Evolutionary conservation across 2,797 vertebrate genomes (phyloP).

Genomic region (Crotalus adamanteus): DNA sequence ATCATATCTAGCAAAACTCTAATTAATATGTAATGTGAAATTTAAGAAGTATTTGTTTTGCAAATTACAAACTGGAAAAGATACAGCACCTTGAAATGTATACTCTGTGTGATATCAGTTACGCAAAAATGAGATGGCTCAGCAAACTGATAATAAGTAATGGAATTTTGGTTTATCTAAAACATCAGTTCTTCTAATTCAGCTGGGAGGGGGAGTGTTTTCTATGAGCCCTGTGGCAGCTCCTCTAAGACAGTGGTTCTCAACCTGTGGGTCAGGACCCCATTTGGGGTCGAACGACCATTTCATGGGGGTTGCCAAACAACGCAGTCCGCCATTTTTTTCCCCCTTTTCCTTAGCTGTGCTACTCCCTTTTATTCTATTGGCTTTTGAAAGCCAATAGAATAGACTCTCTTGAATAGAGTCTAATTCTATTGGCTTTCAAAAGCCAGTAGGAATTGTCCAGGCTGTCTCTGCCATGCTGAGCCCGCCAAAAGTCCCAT

Average conservation of each 20-base stretch:
- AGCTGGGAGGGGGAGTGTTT: not conserved
- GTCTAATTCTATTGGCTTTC: too few relatives aligned
- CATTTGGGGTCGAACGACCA: too few relatives aligned
- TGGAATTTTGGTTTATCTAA: not conserved
- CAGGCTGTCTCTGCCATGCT: too few relatives aligned
- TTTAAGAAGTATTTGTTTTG: conserved; percentile 40
- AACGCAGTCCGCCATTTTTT: too few relatives aligned
- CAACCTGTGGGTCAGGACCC: too few relatives aligned
- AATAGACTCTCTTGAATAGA: too few relatives aligned
- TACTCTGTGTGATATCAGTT: not conserved
- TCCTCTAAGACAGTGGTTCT: not conserved
- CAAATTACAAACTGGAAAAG: conserved; percentile 13
- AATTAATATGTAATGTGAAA: conserved; percentile 18
- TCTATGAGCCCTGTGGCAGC: not conserved
- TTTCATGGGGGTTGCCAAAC: too few relatives aligned
- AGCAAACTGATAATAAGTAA: not conserved
- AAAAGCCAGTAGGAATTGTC: too few relatives aligned
- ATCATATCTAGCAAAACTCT: conserved; percentile 29
- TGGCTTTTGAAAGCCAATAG: too few relatives aligned
- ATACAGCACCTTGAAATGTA: not conserved
- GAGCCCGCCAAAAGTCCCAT: too few relatives aligned
- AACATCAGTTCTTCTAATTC: not conserved
- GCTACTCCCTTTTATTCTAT: too few relatives aligned
- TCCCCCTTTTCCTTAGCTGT: too few relatives aligned
- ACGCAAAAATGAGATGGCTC: conserved; percentile 4